Percentiles rank a stretch among this genome's conserved stretches.
Evolutionary conservation across 2,797 vertebrate genomes (phyloP).

Genomic region (Sphenodon punctatus): DNA sequence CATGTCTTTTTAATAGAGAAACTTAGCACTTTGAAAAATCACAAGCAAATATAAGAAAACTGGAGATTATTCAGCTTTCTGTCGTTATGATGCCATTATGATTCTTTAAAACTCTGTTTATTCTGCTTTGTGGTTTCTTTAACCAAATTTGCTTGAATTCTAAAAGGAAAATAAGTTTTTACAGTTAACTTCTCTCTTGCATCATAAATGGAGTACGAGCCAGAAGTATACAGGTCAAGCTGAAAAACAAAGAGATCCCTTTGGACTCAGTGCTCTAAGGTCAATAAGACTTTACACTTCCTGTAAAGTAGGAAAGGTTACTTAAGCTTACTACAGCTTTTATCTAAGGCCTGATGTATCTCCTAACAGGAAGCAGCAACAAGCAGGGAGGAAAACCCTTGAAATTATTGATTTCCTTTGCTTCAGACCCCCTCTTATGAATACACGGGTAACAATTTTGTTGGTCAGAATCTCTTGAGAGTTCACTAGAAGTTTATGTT

Average conservation of each 20-base stretch:
- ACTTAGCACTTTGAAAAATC: conserved; percentile 69
- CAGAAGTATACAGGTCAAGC: not conserved
- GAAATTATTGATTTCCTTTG: conserved; percentile 49
- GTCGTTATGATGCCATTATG: conserved; percentile 50
- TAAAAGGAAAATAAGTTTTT: not conserved
- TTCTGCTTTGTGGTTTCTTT: conserved; percentile 38
- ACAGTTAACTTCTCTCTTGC: conserved; percentile 30
- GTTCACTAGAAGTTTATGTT: not conserved
- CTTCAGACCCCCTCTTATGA: not conserved
- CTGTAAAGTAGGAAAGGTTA: conserved; percentile 29
- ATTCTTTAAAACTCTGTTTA: conserved; percentile 43
- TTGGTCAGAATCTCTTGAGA: conserved; percentile 1
- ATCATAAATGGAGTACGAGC: conserved; percentile 7
- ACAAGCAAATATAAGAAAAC: conserved; percentile 52
- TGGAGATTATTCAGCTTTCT: conserved; percentile 61
- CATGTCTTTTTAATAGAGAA: conserved; percentile 75
- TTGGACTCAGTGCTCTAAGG: conserved; percentile 35
- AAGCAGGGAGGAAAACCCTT: conserved; percentile 5
- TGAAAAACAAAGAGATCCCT: conserved; percentile 22
- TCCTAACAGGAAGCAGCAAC: conserved; percentile 29
- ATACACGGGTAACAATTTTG: not conserved
- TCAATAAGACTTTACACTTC: conserved; percentile 50
- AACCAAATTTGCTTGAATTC: conserved; percentile 33
- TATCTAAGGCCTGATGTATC: conserved; percentile 18
- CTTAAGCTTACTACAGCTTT: conserved; percentile 40